Base-by-base conservation (phyloP, 2,113 vertebrate genomes). In the Speoplatyrhinus poulsoni region DNA sequence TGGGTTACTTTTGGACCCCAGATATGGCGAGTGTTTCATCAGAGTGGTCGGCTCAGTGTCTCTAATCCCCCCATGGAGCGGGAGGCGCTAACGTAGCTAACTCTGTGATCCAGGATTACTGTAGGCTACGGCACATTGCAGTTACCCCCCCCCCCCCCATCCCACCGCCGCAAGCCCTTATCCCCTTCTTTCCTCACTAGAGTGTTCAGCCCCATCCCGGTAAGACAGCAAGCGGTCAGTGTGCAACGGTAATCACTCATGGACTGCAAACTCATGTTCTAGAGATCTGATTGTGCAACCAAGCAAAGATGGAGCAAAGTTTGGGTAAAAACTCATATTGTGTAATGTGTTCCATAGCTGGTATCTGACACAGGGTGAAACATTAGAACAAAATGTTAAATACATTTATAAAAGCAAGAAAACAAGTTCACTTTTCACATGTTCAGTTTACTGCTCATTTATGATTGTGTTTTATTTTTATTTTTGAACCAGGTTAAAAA, bases 31-130 rank as follows among this genome's bases (percentile, higher is more conserved):
- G 79, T 85, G 83, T 82, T 85, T 83, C 78, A 81, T 78, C 76
- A 79, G 75, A 80, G 69, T 73, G 73, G 75, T 78, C 76, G 86
- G 83, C 77, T 86, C 75, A 72, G 48, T 76, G 81, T 79, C 70
- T 86, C 76, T 89, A 87, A 91, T 90, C 88, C 85, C 82, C 57
- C 32, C 79, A 76, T 82, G 69, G 83, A 87, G 82, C 67, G 77
- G 70, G 84, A 85, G 85, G 80, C 71, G 79, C 85, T 81, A 83
- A 85, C 81, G 52, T 66, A 83, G 74, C 75, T 89, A 83, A 81
- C 80, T 70, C 81, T 87, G 77, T 85, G 87, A 91, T 89, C 84
- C 81, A 71, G 83, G 88, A 92, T 89, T 89, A 87, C 64, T 68
- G 69, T 62, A 72, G 75, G 79, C 76, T 77, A 58, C 54, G 66